Base-by-base conservation (phyloP, 2,113 vertebrate genomes). In the Chloroceryle aenea region DNA sequence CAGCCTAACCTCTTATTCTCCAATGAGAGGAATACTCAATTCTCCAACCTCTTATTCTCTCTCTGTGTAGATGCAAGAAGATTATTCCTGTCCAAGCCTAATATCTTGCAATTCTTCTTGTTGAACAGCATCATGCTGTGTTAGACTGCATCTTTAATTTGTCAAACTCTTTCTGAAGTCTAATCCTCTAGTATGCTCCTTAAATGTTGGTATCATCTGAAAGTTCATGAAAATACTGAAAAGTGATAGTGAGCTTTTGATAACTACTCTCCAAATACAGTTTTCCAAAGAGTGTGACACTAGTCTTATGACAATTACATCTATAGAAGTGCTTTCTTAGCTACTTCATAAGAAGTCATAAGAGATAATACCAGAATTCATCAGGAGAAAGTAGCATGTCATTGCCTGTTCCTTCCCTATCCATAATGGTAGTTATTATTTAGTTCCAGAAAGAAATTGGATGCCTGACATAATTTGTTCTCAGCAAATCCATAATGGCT, bases 391-490 rank as follows among this genome's bases (percentile, higher is more conserved):
- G 50, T 21, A 80, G 58, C 10, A 4, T 73, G 48, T 50, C 58
- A 19, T 40, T 69, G 14, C 12, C 25, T 63, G 11, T 69, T 92
- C 67, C 64, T 80, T 89, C 26, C 29, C 23, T 74, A 26, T 48
- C 22, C 36, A 21, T 69, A 78, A 81, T 5, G 21, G 25, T 18
- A 67, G 27, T 32, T 87, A 68, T 56, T 62, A 83, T 48, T 83
- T 84, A 50, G 18, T n/a, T 93, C n/a, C 42, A 89, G 52, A 89
- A 89, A 36, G 16, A 92, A 95, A 93, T 82, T 16, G 75, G 56
- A 34, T 2, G 1, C 29, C 53, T 36, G 43, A 63, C 12, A 34
- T 48, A 50, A 77, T n/a, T 63, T 67, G 20, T 32, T 85, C 67
- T 84, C 63, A 30, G 30, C 30, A 87, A 92, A 78, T 34, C 52